Base-by-base conservation (phyloP, 2,888 invertebrate genomes). In the Nysson spinosus region DNA sequence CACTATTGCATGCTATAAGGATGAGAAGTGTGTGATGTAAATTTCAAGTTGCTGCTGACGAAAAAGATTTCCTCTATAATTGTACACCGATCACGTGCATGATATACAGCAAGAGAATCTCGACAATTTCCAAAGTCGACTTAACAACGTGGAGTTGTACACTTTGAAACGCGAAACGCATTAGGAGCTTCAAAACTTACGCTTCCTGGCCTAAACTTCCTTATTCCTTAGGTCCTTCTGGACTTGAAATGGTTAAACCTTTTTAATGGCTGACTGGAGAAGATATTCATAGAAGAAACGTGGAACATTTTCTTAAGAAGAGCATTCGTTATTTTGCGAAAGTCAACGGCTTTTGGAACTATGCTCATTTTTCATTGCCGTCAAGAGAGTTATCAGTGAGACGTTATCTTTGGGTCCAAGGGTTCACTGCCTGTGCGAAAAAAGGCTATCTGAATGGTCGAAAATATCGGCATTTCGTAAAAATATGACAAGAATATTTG, bases 241-340 rank as follows among this genome's bases (percentile, higher is more conserved):
- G 54, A 54, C 60, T 19, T 54, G 50, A 47, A 44, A 34, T 54
- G 50, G 37, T 47, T 72, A 72, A 75, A 65, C 65, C 62, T 72
- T 69, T 72, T 66, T 72, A 69, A 75, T 63, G 68, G 42, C 28
- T 22, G 30, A n/a, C n/a, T n/a, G 16, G 30, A 40, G 47, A 43
- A 44, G 47, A 55, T 68, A 74, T 72, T 74, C 72, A 56, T 73
- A 56, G 57, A 51, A 49, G 42, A 58, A 49, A 73, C 72, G 70
- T 70, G 72, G 37, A 24, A 35, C 43, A 66, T 22, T 62, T 74
- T 40, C 49, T 20, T 22, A 39, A 65, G 28, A 16, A 42, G 57
- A 60, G 46, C 69, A 49, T 44, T 39, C 49, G 24, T 52, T 56
- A 52, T 52, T 56, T 56, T 40, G 24, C 32, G 37, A 26, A 32